phyloP scores from a whole-genome alignment of 2,888 invertebrate genomes.

The Drosophila mercatorum region DNA sequence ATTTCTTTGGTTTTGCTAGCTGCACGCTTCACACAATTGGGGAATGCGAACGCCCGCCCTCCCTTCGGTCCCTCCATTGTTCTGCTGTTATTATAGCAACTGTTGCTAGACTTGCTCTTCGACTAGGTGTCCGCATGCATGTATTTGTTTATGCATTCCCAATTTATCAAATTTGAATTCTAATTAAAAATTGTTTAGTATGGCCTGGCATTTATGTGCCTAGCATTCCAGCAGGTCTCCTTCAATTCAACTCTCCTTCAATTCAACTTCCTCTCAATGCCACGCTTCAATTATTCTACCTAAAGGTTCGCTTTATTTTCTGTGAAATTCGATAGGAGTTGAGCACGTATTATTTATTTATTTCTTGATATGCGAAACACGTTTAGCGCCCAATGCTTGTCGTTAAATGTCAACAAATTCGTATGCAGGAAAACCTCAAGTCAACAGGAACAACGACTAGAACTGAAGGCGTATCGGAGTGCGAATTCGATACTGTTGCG shows the following conservation, averaged over 20 bases:
- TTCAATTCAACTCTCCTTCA: background rate
- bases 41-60: background rate
- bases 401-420: conserved; percentile 59
- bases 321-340: conserved; percentile 34
- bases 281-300: conserved; percentile 5
- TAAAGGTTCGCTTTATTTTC: background rate
- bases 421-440: conserved; percentile 23
- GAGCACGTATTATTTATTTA: conserved; percentile 6
- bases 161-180: conserved; percentile 3
- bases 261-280: background rate
- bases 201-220: background rate
- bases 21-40: conserved; percentile 37
- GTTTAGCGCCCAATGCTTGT: conserved; percentile 38
- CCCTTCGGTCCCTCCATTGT: background rate
- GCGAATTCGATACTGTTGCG: conserved; percentile 27
- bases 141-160: background rate
- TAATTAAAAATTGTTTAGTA: conserved; percentile 9
- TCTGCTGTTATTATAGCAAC: conserved; percentile 10
- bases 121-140: conserved; percentile 1
- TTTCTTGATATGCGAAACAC: conserved; percentile 47
- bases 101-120: conserved; percentile 7
- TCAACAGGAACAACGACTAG: background rate
- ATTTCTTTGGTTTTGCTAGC: conserved; percentile 43
- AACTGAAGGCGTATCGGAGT: background rate
- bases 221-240: background rate